Percentiles rank a stretch among this genome's conserved stretches.
Conservation (phyloP, 2,888 invertebrate species). For the Notodonta ziczac region DNA sequence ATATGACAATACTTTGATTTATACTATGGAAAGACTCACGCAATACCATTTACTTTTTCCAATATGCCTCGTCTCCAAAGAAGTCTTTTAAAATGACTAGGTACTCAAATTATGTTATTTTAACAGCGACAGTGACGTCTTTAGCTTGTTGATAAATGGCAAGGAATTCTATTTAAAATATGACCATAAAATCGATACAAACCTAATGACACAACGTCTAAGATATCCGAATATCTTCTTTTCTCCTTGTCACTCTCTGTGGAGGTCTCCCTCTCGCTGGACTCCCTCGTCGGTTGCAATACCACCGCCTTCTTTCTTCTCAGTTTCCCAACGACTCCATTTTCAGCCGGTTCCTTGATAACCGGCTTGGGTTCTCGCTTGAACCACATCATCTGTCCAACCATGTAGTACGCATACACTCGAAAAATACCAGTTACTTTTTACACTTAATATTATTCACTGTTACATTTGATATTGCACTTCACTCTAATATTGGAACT, state of each 20-base stretch:
- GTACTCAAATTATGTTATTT: too few relatives aligned
- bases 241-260: slow-evolving; percentile 78
- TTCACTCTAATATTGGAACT: slow-evolving; percentile 24
- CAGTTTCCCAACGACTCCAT: slow-evolving; percentile 68
- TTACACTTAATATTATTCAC: slow-evolving; percentile 19
- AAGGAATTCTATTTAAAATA: slow-evolving; percentile 30
- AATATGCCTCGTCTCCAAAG: too few relatives aligned
- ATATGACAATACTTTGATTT: too few relatives aligned
- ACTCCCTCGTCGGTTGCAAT: slow-evolving; percentile 73
- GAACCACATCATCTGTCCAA: slow-evolving; percentile 78
- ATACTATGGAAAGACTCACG: too few relatives aligned
- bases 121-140: slow-evolving; percentile 1
- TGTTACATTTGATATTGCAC: slow-evolving; percentile 18
- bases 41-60: too few relatives aligned
- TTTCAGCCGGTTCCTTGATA: slow-evolving; percentile 65
- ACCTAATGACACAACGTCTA: slow-evolving; percentile 77
- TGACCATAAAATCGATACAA: slow-evolving; percentile 34
- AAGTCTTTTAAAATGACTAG: too few relatives aligned
- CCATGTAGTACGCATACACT: slow-evolving; percentile 35
- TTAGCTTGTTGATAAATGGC: slow-evolving; percentile 35
- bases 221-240: slow-evolving; percentile 75
- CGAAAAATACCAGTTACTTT: slow-evolving; percentile 17
- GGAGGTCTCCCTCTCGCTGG: slow-evolving; percentile 77
- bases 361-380: slow-evolving; percentile 74
- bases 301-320: slow-evolving; percentile 72